Evolutionary conservation across 2,113 vertebrate genomes (phyloP).

Genomic region (Atractosteus spatula): DNA sequence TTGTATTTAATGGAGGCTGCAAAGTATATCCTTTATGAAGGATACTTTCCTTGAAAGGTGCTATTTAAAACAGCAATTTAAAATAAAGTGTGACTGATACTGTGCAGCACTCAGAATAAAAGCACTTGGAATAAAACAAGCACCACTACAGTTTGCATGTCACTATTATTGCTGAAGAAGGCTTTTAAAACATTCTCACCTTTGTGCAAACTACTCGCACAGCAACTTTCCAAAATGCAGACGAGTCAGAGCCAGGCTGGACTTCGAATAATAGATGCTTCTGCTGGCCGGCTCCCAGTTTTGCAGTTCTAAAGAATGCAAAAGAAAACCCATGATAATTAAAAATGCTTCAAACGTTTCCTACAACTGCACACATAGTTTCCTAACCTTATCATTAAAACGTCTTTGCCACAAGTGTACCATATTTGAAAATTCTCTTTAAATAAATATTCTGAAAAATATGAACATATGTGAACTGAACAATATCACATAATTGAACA

Average conservation of each 20-base stretch:
- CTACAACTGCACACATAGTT: too few species aligned
- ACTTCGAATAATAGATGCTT: constrained; percentile 97
- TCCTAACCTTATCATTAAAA: background rate
- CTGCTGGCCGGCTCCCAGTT: constrained; percentile 83
- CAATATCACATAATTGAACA: background rate
- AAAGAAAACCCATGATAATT: background rate
- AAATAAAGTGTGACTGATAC: too few species aligned
- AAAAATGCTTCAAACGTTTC: background rate
- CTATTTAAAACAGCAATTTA: too few species aligned
- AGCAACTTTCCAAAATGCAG: constrained; percentile 90
- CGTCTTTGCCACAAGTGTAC: too few species aligned
- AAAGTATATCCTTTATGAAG: too few species aligned
- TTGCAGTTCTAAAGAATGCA: constrained; percentile 73
- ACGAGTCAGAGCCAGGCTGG: constrained; percentile 88
- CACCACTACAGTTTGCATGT: too few species aligned
- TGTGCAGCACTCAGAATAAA: too few species aligned
- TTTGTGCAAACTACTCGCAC: constrained; percentile 93
- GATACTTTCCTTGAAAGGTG: too few species aligned
- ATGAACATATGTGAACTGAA: background rate
- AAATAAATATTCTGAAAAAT: background rate
- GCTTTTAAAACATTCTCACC: constrained; percentile 60
- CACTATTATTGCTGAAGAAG: background rate
- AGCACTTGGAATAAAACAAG: too few species aligned
- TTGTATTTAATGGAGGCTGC: too few species aligned
- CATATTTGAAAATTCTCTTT: background rate